A percentile compares a stretch with the other conserved stretches of the same genome.
Conservation (phyloP, 2,113 vertebrate genomes). For the Phaethornis superciliosus region DNA sequence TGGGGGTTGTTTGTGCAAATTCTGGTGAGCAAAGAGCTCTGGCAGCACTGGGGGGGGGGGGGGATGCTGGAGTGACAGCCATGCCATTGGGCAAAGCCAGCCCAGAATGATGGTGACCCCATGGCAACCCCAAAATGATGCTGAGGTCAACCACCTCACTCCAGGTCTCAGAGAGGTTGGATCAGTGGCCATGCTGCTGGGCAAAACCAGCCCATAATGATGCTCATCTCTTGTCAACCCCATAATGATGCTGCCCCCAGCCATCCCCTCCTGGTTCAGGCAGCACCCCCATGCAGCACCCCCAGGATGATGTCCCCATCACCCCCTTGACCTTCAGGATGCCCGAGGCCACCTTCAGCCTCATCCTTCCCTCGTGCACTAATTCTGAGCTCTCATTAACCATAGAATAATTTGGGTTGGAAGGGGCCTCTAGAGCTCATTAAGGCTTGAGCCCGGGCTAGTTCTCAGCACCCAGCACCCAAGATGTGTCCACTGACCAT, state of each 20-base stretch:
- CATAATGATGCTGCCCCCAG: not conserved
- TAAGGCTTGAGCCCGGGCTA: not conserved
- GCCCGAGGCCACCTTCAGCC: not conserved
- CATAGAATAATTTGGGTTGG: too few species aligned
- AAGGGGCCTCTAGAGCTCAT: not conserved
- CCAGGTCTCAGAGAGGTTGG: not conserved
- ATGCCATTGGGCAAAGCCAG: not conserved
- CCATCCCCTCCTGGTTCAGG: accelerated
- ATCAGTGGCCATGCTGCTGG: not conserved
- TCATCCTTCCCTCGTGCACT: not conserved
- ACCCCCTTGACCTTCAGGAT: not conserved
- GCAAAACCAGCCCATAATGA: not conserved
- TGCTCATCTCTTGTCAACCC: not conserved
- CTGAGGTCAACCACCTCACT: not conserved
- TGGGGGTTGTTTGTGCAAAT: not conserved
- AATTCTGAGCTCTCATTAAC: not conserved
- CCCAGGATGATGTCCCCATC: not conserved
- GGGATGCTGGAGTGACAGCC: not conserved
- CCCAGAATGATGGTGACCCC: not conserved
- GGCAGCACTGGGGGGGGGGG: accelerated
- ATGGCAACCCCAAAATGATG: not conserved
- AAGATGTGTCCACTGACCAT: not conserved
- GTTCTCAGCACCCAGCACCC: not conserved
- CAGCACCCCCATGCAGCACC: not conserved
- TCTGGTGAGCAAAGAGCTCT: not conserved